Evolutionary conservation across 2,888 invertebrate species (phyloP).

Genomic region (Sericinus montela): DNA sequence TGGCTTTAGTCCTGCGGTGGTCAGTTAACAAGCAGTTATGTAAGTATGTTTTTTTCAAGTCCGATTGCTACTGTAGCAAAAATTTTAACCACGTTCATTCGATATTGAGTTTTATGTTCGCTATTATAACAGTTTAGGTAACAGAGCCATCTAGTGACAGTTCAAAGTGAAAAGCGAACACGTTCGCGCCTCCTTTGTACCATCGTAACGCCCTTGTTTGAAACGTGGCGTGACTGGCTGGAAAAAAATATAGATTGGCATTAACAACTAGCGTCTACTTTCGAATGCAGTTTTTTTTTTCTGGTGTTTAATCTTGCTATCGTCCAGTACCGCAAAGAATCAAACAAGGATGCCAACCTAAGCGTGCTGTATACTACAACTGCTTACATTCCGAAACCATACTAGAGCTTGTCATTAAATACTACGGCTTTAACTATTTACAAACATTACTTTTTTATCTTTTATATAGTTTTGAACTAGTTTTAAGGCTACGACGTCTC

Average conservation of each 20-base stretch:
- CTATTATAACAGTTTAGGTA: too few relatives aligned
- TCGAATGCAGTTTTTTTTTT: not conserved
- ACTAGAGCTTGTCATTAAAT: conserved; percentile 60
- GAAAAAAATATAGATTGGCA: not conserved
- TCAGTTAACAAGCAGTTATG: too few relatives aligned
- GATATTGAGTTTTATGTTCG: too few relatives aligned
- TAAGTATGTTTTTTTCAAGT: too few relatives aligned
- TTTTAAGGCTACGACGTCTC: conserved; percentile 76
- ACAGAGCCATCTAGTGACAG: conserved; percentile 26
- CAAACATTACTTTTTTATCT: conserved; percentile 49
- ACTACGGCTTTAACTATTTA: conserved; percentile 65
- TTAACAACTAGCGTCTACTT: not conserved
- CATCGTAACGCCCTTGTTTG: conserved; percentile 36
- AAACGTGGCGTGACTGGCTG: conserved; percentile 31
- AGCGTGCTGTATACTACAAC: conserved; percentile 49
- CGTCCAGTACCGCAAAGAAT: conserved; percentile 32
- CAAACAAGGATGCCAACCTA: conserved; percentile 36
- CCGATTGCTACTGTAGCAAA: too few relatives aligned
- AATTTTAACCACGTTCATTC: too few relatives aligned
- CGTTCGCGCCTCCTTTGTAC: conserved; percentile 49
- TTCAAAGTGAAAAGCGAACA: conserved; percentile 6
- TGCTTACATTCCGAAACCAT: conserved; percentile 53
- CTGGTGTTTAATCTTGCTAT: not conserved
- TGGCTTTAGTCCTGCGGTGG: too few relatives aligned
- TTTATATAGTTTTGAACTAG: conserved; percentile 77